Evolutionary conservation across 2,797 vertebrate genomes (phyloP).

Genomic region (Spea hammondii): DNA sequence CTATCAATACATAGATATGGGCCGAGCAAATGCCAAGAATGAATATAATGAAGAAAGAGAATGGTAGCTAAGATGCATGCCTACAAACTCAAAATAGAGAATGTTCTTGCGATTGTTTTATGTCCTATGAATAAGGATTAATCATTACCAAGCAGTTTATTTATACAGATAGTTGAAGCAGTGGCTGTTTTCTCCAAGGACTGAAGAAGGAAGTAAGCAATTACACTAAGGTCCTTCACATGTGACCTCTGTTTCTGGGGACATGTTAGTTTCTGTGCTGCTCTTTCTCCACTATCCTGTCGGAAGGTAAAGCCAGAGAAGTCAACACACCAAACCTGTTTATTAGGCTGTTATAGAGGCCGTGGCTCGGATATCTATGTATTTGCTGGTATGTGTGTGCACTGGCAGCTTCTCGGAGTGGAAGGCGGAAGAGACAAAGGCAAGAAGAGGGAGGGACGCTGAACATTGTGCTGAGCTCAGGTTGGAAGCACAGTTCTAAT

Average conservation of each 20-base stretch:
- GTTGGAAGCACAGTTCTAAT: constrained; percentile 7
- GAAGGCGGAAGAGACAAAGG: constrained; percentile 7
- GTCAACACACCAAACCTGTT: constrained; percentile 38
- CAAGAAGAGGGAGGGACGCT: constrained; percentile 9
- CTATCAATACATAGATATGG: too few relatives aligned
- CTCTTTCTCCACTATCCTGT: constrained; percentile 5
- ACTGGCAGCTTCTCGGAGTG: constrained; percentile 5
- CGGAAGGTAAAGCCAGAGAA: not conserved
- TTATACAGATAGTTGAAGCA: constrained; percentile 2
- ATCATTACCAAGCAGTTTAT: not conserved
- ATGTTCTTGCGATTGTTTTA: not conserved
- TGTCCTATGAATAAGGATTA: not conserved
- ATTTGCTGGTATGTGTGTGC: constrained; percentile 8
- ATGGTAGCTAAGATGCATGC: too few relatives aligned
- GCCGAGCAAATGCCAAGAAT: too few relatives aligned
- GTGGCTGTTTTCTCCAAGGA: constrained; percentile 25
- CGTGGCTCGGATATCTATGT: not conserved
- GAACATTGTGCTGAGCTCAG: constrained; percentile 26
- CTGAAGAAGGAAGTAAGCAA: constrained; percentile 31
- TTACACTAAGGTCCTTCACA: constrained; percentile 27
- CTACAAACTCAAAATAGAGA: not conserved
- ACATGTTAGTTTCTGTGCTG: constrained; percentile 1
- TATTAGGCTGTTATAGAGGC: constrained; percentile 10
- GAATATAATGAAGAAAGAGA: too few relatives aligned
- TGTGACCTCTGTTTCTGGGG: constrained; percentile 35